Percentiles rank a stretch among this genome's conserved stretches.
phyloP scores from a whole-genome alignment of 2,113 vertebrate species.

The Rhombomys opimus region DNA sequence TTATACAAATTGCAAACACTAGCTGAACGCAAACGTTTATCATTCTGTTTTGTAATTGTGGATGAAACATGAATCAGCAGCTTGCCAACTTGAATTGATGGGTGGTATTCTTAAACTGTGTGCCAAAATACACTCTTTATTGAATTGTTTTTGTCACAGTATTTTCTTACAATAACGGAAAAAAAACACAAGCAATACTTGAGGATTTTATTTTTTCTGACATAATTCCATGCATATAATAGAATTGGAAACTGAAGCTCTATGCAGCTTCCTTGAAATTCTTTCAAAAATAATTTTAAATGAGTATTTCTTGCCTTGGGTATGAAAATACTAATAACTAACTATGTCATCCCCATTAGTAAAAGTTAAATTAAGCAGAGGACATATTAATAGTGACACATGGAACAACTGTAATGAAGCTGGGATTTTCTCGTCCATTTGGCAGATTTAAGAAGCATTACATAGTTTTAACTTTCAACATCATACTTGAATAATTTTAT shows the following conservation, averaged over 20 bases:
- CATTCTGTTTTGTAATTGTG: too few relatives aligned
- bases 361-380: slow-evolving; percentile 17
- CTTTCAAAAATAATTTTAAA: neutral
- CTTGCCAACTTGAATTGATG: too few relatives aligned
- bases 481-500: neutral
- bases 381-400: slow-evolving; percentile 2
- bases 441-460: neutral
- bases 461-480: neutral
- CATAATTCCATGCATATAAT: neutral
- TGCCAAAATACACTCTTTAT: neutral
- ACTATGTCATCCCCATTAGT: neutral
- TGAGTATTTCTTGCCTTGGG: neutral
- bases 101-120: neutral
- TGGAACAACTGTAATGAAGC: neutral
- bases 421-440: neutral
- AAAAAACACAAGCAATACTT: slow-evolving; percentile 2
- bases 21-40: neutral
- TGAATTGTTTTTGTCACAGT: neutral
- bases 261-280: neutral
- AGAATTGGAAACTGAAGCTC: neutral
- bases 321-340: neutral
- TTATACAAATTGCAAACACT: neutral
- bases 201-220: neutral
- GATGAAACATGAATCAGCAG: neutral
- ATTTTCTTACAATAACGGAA: neutral